Conservation (phyloP, 2,888 invertebrate species). For the Ichneumon xanthorius region DNA sequence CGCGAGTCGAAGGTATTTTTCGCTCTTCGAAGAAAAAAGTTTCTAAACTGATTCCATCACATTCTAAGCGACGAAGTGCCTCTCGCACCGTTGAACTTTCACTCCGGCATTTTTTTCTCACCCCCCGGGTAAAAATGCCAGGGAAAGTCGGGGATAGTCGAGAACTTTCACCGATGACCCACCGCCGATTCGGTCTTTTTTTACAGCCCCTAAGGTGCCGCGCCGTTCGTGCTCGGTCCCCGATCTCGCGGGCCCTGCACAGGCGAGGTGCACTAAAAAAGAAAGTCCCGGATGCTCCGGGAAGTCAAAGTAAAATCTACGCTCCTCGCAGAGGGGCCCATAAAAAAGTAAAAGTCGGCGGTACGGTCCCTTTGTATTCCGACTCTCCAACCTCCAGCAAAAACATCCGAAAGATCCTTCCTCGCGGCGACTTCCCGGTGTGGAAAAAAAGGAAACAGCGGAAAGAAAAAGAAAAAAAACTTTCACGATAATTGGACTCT, state of each 20-base stretch:
- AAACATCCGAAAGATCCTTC: constrained; percentile 13
- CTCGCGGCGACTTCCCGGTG: constrained; percentile 25
- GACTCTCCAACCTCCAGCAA: constrained; percentile 10
- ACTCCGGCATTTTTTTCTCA: constrained; percentile 58
- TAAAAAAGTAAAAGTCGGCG: constrained; percentile 70
- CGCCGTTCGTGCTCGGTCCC: constrained; percentile 27
- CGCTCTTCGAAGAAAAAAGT: background rate
- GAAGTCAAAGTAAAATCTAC: constrained; percentile 54
- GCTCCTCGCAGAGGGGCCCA: constrained; percentile 46
- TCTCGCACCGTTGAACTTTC: constrained; percentile 62
- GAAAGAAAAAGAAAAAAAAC: constrained; percentile 52
- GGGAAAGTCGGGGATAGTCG: constrained; percentile 54
- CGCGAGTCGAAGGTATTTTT: background rate
- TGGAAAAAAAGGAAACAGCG: constrained; percentile 40
- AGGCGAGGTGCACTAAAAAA: constrained; percentile 67
- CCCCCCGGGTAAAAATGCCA: constrained; percentile 49
- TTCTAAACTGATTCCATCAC: constrained; percentile 21
- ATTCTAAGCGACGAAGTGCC: background rate
- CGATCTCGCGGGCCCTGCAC: constrained; percentile 52
- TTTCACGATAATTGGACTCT: constrained; percentile 67
- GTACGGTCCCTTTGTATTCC: constrained; percentile 57
- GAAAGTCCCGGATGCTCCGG: constrained; percentile 60
- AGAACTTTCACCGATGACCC: constrained; percentile 66
- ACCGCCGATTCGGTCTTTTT: constrained; percentile 61
- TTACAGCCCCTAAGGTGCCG: constrained; percentile 65